Percentiles rank a stretch among this genome's conserved stretches.
phyloP scores from a whole-genome alignment of 1,140 invertebrate species.

The Dermatophagoides farinae region DNA sequence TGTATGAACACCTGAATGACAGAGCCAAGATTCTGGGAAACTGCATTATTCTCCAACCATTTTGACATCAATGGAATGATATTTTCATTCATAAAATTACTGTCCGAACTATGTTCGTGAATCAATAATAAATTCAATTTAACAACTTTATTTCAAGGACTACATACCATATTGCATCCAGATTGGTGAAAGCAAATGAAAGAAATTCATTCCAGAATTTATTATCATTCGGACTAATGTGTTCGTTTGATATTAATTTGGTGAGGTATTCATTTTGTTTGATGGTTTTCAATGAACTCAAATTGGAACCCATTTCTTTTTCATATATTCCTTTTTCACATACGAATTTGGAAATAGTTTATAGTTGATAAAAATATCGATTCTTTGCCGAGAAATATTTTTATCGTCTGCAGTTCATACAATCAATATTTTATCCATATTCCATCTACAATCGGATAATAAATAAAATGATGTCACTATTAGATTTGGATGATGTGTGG shows the following conservation, averaged over 20 bases:
- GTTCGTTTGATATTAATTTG: slow-evolving; percentile 50
- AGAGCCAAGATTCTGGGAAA: slow-evolving; percentile 65
- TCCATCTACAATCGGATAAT: too few relatives aligned
- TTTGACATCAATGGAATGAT: slow-evolving; percentile 4
- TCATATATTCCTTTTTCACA: neutral
- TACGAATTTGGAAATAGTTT: neutral
- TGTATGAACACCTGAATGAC: slow-evolving; percentile 61
- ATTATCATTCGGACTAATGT: slow-evolving; percentile 56
- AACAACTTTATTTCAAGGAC: slow-evolving; percentile 13
- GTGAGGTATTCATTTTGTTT: slow-evolving; percentile 56
- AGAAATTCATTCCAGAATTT: slow-evolving; percentile 81
- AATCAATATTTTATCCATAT: too few relatives aligned
- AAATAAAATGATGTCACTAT: too few relatives aligned
- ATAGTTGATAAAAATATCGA: too few relatives aligned
- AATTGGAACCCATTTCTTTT: slow-evolving; percentile 7
- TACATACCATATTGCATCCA: slow-evolving; percentile 44
- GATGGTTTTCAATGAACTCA: slow-evolving; percentile 40
- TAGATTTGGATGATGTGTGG: too few relatives aligned
- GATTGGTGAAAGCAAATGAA: slow-evolving; percentile 57
- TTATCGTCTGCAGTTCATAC: too few relatives aligned
- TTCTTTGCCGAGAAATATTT: too few relatives aligned
- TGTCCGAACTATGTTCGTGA: neutral
- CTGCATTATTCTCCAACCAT: slow-evolving; percentile 42
- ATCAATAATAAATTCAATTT: slow-evolving; percentile 16
- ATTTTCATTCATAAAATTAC: slow-evolving; percentile 9